A percentile compares a stretch with the other conserved stretches of the same genome.
Evolutionary conservation across 2,888 invertebrate species (phyloP).

Genomic region (Tipula helvola): DNA sequence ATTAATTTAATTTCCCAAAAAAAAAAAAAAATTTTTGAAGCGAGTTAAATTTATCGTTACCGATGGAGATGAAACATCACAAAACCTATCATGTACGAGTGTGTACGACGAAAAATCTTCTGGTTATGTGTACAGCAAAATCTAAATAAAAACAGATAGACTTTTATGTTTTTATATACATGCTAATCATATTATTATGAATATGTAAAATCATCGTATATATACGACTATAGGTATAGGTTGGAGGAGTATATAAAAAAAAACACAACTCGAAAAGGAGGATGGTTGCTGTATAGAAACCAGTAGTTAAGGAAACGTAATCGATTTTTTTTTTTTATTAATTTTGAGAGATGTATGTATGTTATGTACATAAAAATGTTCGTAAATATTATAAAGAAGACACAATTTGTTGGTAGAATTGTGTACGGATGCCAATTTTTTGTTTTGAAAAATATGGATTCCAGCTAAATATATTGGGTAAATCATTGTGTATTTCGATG

Average conservation of each 20-base stretch:
- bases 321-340: neutral
- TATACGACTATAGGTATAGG: neutral
- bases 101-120: neutral
- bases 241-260: neutral
- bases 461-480: neutral
- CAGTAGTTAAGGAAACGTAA: neutral
- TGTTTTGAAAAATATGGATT: neutral
- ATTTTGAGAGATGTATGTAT: neutral
- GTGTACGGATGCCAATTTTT: neutral
- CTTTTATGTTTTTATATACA: neutral
- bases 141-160: neutral
- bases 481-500: neutral
- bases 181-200: neutral
- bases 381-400: neutral
- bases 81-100: neutral
- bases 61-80: neutral
- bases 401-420: neutral
- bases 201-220: neutral
- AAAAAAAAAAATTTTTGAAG: neutral
- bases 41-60: neutral
- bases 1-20: neutral
- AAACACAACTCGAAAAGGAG: neutral
- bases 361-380: neutral
- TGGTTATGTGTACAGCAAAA: neutral
- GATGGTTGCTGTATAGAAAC: neutral